Conservation (phyloP, 92 coral and sea anemone genomes). For the Parazoanthus swiftii region DNA sequence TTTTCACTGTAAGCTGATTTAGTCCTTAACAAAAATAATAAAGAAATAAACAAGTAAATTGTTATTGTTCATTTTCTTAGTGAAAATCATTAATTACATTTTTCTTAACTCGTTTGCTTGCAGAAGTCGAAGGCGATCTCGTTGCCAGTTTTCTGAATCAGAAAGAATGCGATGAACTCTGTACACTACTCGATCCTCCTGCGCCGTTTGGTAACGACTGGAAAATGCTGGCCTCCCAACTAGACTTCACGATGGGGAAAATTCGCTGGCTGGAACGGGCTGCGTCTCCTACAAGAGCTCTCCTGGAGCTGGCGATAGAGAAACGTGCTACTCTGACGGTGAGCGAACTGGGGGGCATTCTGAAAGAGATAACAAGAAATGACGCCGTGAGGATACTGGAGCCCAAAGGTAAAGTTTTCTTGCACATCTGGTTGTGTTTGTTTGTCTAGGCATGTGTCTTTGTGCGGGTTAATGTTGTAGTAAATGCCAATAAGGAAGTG, state of each 20-base stretch:
- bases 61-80: background rate
- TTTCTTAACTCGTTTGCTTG: background rate
- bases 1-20: too few species aligned
- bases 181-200: conserved; percentile 9
- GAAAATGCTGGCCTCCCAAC: conserved; percentile 22
- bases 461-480: background rate
- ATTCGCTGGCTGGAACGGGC: conserved; percentile 6
- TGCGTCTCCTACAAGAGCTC: conserved; percentile 21
- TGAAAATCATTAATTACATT: background rate
- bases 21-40: too few species aligned
- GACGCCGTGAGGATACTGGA: conserved; percentile 7
- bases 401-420: background rate
- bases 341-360: background rate
- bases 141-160: background rate
- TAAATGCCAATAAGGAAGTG: background rate
- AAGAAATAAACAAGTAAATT: too few species aligned
- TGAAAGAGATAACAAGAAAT: background rate
- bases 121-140: background rate
- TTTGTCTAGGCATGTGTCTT: background rate
- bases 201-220: conserved; percentile 25
- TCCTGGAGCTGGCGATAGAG: background rate
- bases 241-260: background rate
- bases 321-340: background rate
- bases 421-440: background rate
- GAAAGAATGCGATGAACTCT: background rate